phyloP scores from a whole-genome alignment of 1,140 invertebrate genomes.

The Macrobrachium nipponense region DNA sequence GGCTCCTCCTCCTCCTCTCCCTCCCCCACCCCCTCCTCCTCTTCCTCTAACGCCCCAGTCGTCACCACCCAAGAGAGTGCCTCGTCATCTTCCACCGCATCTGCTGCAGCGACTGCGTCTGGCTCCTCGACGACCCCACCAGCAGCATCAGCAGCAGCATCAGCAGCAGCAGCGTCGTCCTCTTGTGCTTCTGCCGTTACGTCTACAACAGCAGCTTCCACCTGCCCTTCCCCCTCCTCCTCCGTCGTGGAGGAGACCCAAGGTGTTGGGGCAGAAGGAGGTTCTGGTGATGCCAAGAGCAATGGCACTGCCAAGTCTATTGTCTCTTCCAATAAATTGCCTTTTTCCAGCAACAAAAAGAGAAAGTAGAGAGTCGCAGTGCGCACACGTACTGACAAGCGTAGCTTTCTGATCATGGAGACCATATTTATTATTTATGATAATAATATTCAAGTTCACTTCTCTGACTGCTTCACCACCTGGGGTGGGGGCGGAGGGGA shows the following conservation, averaged over 20 bases:
- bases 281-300: conserved; percentile 6
- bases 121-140: not conserved
- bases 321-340: conserved; percentile 7
- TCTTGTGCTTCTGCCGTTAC: not conserved
- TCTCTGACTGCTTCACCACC: not conserved
- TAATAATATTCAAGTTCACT: too few relatives aligned
- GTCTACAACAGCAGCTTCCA: too few relatives aligned
- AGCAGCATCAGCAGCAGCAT: not conserved
- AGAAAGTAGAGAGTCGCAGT: not conserved
- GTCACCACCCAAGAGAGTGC: not conserved
- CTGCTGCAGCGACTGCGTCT: not conserved
- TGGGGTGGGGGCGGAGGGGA: too few relatives aligned
- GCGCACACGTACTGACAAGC: not conserved
- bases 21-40: conserved; percentile 5
- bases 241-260: too few relatives aligned
- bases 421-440: not conserved
- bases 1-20: conserved; percentile 14
- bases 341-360: conserved; percentile 11
- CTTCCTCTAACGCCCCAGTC: not conserved
- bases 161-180: conserved; percentile 13
- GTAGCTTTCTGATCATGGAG: not conserved
- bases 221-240: too few relatives aligned
- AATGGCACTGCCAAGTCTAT: not conserved
- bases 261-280: not conserved
- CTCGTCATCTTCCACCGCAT: conserved; percentile 5